These are phyloP conservation scores for Epistrophella euchroma DNA, from an alignment of 2,888 invertebrate species.

Conservation along the genomic window DNA sequence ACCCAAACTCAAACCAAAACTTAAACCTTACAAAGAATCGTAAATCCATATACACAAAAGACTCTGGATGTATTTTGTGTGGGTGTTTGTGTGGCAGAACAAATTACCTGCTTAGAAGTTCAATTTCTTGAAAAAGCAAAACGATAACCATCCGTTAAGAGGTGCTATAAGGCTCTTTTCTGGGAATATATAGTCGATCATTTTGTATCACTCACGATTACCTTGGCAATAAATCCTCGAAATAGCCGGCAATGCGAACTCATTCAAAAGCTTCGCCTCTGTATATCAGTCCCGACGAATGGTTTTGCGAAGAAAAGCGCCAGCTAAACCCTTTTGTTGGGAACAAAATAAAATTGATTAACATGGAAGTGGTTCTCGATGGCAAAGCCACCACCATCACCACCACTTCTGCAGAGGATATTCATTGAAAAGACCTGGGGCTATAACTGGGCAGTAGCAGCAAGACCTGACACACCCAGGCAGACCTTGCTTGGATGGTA, in stretches of 20 bases:
- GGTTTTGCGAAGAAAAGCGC: conserved; percentile 21
- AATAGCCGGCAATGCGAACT: conserved; percentile 52
- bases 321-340: conserved; percentile 52
- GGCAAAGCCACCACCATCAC: not conserved
- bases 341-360: conserved; percentile 71
- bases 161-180: conserved; percentile 7
- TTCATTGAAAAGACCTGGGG: conserved; percentile 35
- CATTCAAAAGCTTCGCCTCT: conserved; percentile 33
- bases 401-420: not conserved
- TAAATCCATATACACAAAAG: conserved; percentile 24
- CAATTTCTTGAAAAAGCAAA: conserved; percentile 63
- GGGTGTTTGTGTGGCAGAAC: conserved; percentile 43
- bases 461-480: conserved; percentile 28
- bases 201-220: conserved; percentile 70
- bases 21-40: not conserved
- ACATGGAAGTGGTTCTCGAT: conserved; percentile 55
- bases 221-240: conserved; percentile 57
- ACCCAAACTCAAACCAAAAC: not conserved
- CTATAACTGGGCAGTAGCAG: not conserved
- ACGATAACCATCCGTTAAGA: conserved; percentile 46
- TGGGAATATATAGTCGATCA: conserved; percentile 41
- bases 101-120: conserved; percentile 67
- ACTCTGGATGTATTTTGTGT: not conserved
- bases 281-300: conserved; percentile 12
- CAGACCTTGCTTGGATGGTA: not conserved